Percentiles rank a stretch among this genome's conserved stretches.
These are phyloP conservation scores for Epinephelus cyanopodus DNA, from an alignment of 2,113 vertebrate genomes.

Conservation along the genomic window DNA sequence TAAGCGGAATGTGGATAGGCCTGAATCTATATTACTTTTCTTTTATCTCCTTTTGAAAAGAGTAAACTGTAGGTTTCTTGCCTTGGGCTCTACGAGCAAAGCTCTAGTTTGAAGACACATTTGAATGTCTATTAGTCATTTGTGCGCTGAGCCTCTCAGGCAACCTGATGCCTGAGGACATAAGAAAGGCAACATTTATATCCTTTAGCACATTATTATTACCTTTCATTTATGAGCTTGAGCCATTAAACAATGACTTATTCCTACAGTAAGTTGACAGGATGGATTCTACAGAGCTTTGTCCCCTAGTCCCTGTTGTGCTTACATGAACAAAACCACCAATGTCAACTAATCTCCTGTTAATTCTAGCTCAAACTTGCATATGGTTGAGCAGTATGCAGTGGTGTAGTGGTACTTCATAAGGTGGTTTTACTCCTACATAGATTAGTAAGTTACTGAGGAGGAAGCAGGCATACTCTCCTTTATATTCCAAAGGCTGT, in stretches of 20 bases:
- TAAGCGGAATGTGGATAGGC: not conserved
- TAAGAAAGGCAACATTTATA: slow-evolving; percentile 14
- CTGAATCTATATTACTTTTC: slow-evolving; percentile 6
- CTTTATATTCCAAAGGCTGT: too few species aligned
- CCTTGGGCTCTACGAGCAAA: slow-evolving; percentile 20
- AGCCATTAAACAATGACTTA: not conserved
- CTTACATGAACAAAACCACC: slow-evolving; percentile 1
- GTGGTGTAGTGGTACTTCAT: too few species aligned
- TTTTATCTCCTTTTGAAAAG: slow-evolving; percentile 14
- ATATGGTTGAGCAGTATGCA: not conserved
- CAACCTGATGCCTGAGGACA: slow-evolving; percentile 34
- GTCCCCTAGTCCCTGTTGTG: not conserved
- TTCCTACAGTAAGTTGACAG: not conserved
- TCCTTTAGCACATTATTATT: slow-evolving; percentile 26
- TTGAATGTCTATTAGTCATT: slow-evolving; percentile 27
- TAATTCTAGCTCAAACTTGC: not conserved
- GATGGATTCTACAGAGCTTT: not conserved
- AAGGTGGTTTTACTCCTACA: too few species aligned
- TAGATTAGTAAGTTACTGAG: too few species aligned
- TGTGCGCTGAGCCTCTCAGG: slow-evolving; percentile 4
- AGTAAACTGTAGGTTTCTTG: slow-evolving; percentile 16
- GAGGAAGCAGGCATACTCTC: too few species aligned
- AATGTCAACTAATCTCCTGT: not conserved
- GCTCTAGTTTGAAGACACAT: slow-evolving; percentile 20
- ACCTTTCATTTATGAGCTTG: not conserved